phyloP scores from a whole-genome alignment of 1,140 invertebrate genomes.

The Cydia fagiglandana region DNA sequence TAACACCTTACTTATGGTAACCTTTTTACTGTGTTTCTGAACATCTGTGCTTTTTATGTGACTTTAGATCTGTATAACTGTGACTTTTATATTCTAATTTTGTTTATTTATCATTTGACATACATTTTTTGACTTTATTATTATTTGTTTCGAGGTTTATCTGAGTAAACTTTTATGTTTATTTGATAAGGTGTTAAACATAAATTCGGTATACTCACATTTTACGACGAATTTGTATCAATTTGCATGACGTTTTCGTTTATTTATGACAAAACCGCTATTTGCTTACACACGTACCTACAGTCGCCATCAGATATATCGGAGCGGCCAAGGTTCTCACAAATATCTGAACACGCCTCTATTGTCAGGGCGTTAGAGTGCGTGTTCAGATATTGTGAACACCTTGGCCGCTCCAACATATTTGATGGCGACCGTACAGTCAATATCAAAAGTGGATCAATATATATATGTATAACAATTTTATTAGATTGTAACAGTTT shows the following conservation, averaged over 20 bases:
- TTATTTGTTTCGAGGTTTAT: constrained; percentile 4
- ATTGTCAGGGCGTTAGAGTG: too few species aligned
- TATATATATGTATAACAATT: too few species aligned
- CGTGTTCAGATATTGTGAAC: too few species aligned
- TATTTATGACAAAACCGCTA: neutral
- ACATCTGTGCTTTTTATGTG: constrained; percentile 20
- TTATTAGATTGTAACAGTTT: too few species aligned
- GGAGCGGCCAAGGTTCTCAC: too few species aligned
- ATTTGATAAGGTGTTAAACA: neutral
- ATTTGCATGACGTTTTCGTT: neutral
- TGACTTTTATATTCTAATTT: constrained; percentile 17
- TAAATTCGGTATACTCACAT: neutral
- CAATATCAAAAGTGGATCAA: too few species aligned
- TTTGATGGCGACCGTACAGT: too few species aligned
- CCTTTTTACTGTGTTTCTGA: constrained; percentile 21
- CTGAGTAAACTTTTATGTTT: constrained; percentile 6
- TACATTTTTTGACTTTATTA: constrained; percentile 1
- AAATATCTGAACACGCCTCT: too few species aligned
- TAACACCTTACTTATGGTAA: constrained; percentile 57
- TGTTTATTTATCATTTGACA: constrained; percentile 5
- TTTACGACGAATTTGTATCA: neutral
- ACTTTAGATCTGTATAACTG: constrained; percentile 12
- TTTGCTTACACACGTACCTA: too few species aligned
- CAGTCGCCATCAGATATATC: too few species aligned
- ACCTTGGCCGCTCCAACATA: too few species aligned